Percentiles rank a stretch among this genome's conserved stretches.
These are phyloP conservation scores for Plutella xylostella DNA, from an alignment of 2,888 invertebrate genomes.

Conservation along the genomic window DNA sequence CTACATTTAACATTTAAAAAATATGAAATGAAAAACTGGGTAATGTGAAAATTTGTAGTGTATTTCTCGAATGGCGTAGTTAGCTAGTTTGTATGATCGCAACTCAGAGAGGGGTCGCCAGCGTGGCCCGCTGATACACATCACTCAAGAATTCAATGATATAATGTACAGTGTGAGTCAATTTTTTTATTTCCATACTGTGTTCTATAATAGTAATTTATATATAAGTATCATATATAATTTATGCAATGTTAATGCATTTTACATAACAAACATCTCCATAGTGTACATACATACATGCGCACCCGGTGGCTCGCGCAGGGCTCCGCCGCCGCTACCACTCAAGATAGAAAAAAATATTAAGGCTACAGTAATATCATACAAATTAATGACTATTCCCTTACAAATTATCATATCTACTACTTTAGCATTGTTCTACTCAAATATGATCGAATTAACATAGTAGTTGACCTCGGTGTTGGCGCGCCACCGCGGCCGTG, in stretches of 20 bases:
- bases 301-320: conserved; percentile 21
- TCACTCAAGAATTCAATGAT: conserved; percentile 55
- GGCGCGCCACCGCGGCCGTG: conserved; percentile 52
- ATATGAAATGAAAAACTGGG: conserved; percentile 59
- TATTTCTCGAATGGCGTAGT: conserved; percentile 27
- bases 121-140: conserved; percentile 44
- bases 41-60: conserved; percentile 58
- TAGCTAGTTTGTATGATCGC: conserved; percentile 11
- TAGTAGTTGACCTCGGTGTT: conserved; percentile 47
- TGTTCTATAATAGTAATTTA: conserved; percentile 70
- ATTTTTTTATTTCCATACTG: conserved; percentile 68
- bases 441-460: conserved; percentile 57
- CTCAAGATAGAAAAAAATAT: conserved; percentile 64
- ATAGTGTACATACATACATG: conserved; percentile 62
- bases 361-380: conserved; percentile 68
- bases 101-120: conserved; percentile 20
- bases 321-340: conserved; percentile 30
- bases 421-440: conserved; percentile 64
- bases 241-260: conserved; percentile 70
- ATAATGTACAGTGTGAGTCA: conserved; percentile 55
- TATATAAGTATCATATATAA: conserved; percentile 68
- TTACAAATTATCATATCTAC: conserved; percentile 67
- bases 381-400: conserved; percentile 71
- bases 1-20: too few relatives aligned
- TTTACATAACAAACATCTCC: conserved; percentile 68